Conservation (phyloP, 2,797 vertebrate species). For the Molossus molossus region DNA sequence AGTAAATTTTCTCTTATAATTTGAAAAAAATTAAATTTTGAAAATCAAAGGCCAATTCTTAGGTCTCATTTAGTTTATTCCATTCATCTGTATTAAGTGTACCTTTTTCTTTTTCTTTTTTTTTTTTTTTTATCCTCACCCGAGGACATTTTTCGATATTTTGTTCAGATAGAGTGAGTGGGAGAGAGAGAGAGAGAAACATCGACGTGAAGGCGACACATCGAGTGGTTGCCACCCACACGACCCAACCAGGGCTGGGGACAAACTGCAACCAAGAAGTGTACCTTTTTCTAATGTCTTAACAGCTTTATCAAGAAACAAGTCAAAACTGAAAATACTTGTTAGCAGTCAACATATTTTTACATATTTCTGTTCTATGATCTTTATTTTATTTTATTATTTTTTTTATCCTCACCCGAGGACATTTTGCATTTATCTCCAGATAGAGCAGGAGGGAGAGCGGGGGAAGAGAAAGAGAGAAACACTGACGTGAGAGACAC, state of each 20-base stretch:
- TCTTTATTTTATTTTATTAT: neutral
- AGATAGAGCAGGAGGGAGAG: too few relatives aligned
- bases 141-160: too few relatives aligned
- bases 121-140: neutral
- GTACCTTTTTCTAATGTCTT: conserved; percentile 12
- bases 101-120: neutral
- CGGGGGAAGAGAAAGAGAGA: too few relatives aligned
- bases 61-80: conserved; percentile 62
- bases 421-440: too few relatives aligned
- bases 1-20: too few relatives aligned
- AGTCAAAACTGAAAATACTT: conserved; percentile 73
- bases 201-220: too few relatives aligned
- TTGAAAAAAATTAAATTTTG: conserved; percentile 33
- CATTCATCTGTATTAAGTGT: conserved; percentile 34
- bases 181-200: too few relatives aligned
- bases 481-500: too few relatives aligned
- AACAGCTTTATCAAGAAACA: conserved; percentile 60
- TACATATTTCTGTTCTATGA: conserved; percentile 63
- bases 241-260: too few relatives aligned
- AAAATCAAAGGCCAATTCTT: conserved; percentile 77
- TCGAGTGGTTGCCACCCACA: too few relatives aligned
- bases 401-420: too few relatives aligned
- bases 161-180: too few relatives aligned
- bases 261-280: neutral
- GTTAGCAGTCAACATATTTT: conserved; percentile 57